Conservation (phyloP, 37 sponge, comb jelly and placozoan species). For the Corticium candelabrum region DNA sequence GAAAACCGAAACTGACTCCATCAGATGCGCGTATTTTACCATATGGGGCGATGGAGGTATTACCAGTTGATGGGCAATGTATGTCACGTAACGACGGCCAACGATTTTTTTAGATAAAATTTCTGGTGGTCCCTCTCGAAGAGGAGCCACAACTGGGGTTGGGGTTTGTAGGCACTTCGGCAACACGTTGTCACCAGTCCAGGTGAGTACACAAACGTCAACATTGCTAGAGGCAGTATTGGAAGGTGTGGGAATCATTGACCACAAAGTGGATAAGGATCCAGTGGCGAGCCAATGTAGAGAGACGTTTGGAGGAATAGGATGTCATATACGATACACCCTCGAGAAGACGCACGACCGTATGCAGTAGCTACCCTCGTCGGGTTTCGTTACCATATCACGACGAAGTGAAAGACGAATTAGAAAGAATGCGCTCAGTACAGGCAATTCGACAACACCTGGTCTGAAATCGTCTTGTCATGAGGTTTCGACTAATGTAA, state of each 20-base stretch:
- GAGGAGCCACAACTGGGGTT: background rate
- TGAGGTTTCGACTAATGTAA: too few species aligned
- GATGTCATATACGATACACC: background rate
- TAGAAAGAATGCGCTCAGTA: background rate
- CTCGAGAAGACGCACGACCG: background rate
- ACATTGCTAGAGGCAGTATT: background rate
- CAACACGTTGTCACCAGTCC: too few species aligned
- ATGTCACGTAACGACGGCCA: too few species aligned
- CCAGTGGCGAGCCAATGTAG: background rate
- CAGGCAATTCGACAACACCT: too few species aligned
- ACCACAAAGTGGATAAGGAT: background rate
- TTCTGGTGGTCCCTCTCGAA: background rate
- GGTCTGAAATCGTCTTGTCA: too few species aligned
- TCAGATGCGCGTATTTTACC: background rate
- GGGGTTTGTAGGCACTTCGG: too few species aligned
- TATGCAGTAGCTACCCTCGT: slow-evolving; percentile 1
- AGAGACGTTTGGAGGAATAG: background rate
- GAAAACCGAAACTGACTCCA: background rate
- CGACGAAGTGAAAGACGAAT: background rate
- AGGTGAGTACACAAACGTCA: background rate
- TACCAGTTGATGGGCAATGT: background rate
- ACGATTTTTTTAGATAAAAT: background rate
- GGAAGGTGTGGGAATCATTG: background rate
- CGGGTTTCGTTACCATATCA: background rate
- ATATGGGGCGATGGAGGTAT: background rate